Evolutionary conservation across 1,140 invertebrate species (phyloP).

Genomic region (Bombus sylvicola): DNA sequence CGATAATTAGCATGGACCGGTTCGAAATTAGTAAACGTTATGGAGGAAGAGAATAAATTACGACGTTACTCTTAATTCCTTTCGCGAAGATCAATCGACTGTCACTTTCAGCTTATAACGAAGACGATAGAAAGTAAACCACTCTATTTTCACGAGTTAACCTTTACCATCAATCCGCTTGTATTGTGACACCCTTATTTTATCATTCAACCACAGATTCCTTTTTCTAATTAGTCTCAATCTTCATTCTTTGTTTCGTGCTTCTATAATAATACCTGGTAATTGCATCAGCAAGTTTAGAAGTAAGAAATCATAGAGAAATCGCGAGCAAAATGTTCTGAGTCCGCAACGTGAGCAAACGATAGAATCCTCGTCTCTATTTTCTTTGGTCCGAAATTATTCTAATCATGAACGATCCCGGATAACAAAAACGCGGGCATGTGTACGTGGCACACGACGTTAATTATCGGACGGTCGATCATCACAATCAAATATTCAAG

Average conservation of each 20-base stretch:
- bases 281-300: not conserved
- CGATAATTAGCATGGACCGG: too few species aligned
- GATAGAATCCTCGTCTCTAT: too few species aligned
- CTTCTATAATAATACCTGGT: not conserved
- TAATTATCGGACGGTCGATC: slow-evolving; percentile 16
- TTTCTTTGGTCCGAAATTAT: not conserved
- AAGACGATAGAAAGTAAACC: not conserved
- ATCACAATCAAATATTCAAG: not conserved
- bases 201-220: not conserved
- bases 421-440: not conserved
- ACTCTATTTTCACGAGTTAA: not conserved
- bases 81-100: not conserved
- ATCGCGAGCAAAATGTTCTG: too few species aligned
- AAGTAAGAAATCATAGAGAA: not conserved
- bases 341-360: too few species aligned
- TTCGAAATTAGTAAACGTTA: not conserved
- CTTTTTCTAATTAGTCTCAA: too few species aligned
- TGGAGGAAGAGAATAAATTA: slow-evolving; percentile 57
- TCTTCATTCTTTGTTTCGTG: too few species aligned
- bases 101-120: not conserved
- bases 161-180: too few species aligned
- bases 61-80: slow-evolving; percentile 33
- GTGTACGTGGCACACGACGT: not conserved
- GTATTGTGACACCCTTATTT: not conserved
- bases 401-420: not conserved